These are phyloP conservation scores for Mythimna albipuncta DNA, from an alignment of 2,888 invertebrate species.

Conservation along the genomic window DNA sequence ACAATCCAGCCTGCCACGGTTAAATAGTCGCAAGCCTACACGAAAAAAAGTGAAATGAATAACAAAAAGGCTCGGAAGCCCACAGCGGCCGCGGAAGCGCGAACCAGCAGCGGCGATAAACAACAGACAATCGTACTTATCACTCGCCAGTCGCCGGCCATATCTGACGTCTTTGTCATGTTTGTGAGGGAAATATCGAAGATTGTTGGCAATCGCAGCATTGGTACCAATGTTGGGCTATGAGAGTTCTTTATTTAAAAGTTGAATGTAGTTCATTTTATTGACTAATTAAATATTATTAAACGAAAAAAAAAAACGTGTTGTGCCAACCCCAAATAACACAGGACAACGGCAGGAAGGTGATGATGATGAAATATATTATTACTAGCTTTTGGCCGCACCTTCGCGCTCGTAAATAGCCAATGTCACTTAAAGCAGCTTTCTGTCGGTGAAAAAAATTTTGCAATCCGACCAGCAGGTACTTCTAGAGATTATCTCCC, in stretches of 20 bases:
- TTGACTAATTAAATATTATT: too few relatives aligned
- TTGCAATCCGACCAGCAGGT: too few relatives aligned
- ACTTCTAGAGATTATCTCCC: too few relatives aligned
- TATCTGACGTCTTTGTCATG: conserved; percentile 42
- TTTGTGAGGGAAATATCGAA: conserved; percentile 8
- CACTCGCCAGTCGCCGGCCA: conserved; percentile 31
- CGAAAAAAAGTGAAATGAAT: conserved; percentile 23
- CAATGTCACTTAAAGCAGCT: too few relatives aligned
- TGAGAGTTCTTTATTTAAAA: not conserved
- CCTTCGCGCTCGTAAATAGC: too few relatives aligned
- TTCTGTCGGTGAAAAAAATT: too few relatives aligned
- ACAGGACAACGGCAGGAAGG: too few relatives aligned
- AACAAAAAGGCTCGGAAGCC: conserved; percentile 48
- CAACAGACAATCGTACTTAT: conserved; percentile 44
- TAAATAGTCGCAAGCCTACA: conserved; percentile 28
- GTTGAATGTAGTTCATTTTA: not conserved
- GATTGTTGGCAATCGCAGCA: not conserved
- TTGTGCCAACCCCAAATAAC: too few relatives aligned
- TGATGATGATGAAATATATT: too few relatives aligned
- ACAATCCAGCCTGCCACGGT: not conserved
- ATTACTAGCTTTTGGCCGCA: too few relatives aligned
- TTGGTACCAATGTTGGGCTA: not conserved
- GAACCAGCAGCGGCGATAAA: conserved; percentile 35
- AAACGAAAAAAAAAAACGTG: too few relatives aligned
- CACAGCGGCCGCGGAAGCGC: conserved; percentile 22